Evolutionary conservation across 2,113 vertebrate genomes (phyloP), one percentile per base, ranked within the genome.

Genomic region (Daubentonia madagascariensis): DNA sequence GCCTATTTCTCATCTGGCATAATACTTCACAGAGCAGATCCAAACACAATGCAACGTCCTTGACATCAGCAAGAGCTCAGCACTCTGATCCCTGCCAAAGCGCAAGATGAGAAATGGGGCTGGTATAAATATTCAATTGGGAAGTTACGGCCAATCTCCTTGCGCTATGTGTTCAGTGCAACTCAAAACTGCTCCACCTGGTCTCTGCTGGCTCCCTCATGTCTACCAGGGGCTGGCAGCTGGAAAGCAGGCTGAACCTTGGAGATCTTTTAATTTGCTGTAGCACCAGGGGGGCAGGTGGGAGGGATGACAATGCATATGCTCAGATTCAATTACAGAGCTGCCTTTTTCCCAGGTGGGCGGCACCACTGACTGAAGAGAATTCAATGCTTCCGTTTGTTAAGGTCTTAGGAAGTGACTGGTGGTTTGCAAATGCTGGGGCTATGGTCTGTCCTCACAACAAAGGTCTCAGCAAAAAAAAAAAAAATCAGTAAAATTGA

Each of bases 121-220:
- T 94, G 94, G 91, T 96, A 98, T 98, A 98, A 98, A 98, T 98
- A 98, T 98, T 98, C 98, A 96, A 95, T 97, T 86, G 97, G 97
- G 85, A 96, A 96, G 92, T 80, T 92, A 90, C 78, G 50, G 97
- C 97, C 98, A 98, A 96, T 89, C 95, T 95, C 90, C 95, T 91
- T 85, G 84, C 25, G 6, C 90, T 92, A 92, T 95, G 94, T 96
- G 97, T 86, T 96, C n/a, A 95, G 90, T 98, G 98, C 98, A 98
- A 98, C 85, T 98, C 97, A 96, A 98, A 90, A 97, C 98, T 92
- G 75, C 81, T 96, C 97, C 97, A 98, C 98, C 98, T 98, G 98
- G 97, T 96, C 81, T 87, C 68, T 90, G 70, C 97, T 97, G 98
- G 98, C 98, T 98, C 98, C 98, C 95, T 96, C 43, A 0, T 97